These are phyloP conservation scores for Myotis yumanensis DNA, from an alignment of 2,113 vertebrate species.

Conservation along the genomic window DNA sequence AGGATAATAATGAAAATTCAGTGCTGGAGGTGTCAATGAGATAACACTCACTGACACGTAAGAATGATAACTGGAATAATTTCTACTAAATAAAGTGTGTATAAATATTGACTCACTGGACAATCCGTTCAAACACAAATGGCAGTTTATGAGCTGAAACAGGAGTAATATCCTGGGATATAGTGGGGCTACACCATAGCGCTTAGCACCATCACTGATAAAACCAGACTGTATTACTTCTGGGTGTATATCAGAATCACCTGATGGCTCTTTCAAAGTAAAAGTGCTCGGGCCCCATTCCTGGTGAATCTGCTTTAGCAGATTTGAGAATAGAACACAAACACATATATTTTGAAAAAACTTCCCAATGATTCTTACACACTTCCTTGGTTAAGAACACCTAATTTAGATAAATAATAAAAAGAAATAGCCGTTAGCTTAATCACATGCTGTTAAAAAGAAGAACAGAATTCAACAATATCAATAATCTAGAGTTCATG, in stretches of 20 bases:
- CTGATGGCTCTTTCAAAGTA: background rate
- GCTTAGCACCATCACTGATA: background rate
- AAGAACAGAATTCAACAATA: background rate
- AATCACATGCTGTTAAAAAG: background rate
- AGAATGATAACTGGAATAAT: background rate
- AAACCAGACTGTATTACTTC: background rate
- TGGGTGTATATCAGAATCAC: background rate
- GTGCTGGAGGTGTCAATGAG: conserved; percentile 75
- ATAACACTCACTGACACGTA: background rate
- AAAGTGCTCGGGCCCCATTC: background rate
- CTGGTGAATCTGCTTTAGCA: background rate
- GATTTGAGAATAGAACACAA: background rate
- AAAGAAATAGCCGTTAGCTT: background rate
- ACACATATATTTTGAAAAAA: conserved; percentile 36
- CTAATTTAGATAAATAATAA: background rate
- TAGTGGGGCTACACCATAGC: background rate
- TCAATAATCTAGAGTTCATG: background rate
- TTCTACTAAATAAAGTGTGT: background rate
- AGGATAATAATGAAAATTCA: conserved; percentile 78
- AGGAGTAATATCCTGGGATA: background rate
- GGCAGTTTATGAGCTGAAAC: background rate
- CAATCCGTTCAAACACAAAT: background rate
- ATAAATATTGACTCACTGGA: background rate
- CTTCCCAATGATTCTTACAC: background rate
- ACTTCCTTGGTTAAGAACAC: background rate